phyloP scores from a whole-genome alignment of 2,888 invertebrate species.

The Cosmorhoe ocellata region DNA sequence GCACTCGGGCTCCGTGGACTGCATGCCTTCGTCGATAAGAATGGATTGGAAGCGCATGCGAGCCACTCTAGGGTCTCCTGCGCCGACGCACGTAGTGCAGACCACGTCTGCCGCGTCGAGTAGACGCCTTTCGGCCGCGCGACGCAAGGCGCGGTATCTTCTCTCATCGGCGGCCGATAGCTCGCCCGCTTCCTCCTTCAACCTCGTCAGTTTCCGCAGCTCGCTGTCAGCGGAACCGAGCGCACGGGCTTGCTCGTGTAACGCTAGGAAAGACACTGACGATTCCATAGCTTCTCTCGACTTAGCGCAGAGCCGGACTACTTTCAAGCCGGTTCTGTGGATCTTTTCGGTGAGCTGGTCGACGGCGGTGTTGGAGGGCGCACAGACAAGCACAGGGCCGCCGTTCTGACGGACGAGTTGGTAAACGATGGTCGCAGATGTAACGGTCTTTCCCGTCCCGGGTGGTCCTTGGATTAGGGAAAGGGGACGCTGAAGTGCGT shows the following conservation, averaged over 20 bases:
- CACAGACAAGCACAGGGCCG: conserved; percentile 97
- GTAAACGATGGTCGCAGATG: conserved; percentile 99
- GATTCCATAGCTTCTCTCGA: conserved; percentile 99
- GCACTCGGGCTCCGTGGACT: conserved; percentile 98
- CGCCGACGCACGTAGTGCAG: conserved; percentile 99
- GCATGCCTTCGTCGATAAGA: conserved; percentile 98
- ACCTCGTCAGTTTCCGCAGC: conserved; percentile 95
- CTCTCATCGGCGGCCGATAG: conserved; percentile 97
- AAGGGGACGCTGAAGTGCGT: conserved; percentile 96
- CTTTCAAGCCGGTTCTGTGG: conserved; percentile 96
- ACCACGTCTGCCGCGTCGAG: conserved; percentile 98
- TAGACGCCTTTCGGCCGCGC: conserved; percentile 94
- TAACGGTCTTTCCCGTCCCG: conserved; percentile 99
- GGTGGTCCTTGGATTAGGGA: conserved; percentile 99
- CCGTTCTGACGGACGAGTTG: conserved; percentile 97
- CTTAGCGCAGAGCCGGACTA: conserved; percentile 97
- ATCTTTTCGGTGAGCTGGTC: conserved; percentile 99
- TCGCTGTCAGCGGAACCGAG: conserved; percentile 95
- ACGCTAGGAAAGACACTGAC: conserved; percentile 96
- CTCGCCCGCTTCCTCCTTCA: conserved; percentile 99
- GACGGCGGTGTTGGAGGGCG: conserved; percentile 99
- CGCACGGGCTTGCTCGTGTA: conserved; percentile 98
- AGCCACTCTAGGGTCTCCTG: conserved; percentile 97
- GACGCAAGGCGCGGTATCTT: conserved; percentile 94
- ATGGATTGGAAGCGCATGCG: conserved; percentile 97